Evolutionary conservation across 2,797 vertebrate genomes (phyloP).

Genomic region (Rhynchotus rufescens): DNA sequence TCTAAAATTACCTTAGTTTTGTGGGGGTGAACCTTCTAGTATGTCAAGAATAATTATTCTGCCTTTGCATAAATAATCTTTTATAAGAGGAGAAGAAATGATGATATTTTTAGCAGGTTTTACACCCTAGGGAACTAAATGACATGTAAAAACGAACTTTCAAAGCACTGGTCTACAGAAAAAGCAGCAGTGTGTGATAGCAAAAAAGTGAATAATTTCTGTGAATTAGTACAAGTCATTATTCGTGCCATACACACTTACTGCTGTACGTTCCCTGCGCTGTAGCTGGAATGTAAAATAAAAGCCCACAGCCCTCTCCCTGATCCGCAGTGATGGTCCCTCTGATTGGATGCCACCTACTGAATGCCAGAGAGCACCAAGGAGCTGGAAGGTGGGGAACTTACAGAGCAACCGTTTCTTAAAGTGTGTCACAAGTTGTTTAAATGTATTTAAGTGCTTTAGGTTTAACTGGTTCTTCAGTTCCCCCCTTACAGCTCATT

Average conservation of each 20-base stretch:
- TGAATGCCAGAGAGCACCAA: slow-evolving; percentile 79
- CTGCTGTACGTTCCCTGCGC: slow-evolving; percentile 71
- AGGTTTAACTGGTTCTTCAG: slow-evolving; percentile 75
- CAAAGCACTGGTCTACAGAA: slow-evolving; percentile 80
- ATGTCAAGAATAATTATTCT: slow-evolving; percentile 77
- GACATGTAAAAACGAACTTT: slow-evolving; percentile 80
- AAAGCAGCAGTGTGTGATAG: slow-evolving; percentile 75
- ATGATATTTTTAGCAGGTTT: slow-evolving; percentile 78
- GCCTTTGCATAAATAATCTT: slow-evolving; percentile 81
- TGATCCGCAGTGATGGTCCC: slow-evolving; percentile 72
- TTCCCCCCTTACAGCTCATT: slow-evolving; percentile 69
- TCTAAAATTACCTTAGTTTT: slow-evolving; percentile 64
- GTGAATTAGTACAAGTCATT: slow-evolving; percentile 80
- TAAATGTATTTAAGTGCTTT: slow-evolving; percentile 73
- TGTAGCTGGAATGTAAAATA: slow-evolving; percentile 72
- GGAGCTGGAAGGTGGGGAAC: slow-evolving; percentile 72
- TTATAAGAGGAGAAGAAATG: slow-evolving; percentile 75
- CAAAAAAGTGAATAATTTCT: slow-evolving; percentile 64
- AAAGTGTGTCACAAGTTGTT: slow-evolving; percentile 73
- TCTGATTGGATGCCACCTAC: slow-evolving; percentile 83
- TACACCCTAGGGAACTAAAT: slow-evolving; percentile 80
- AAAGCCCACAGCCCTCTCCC: slow-evolving; percentile 68
- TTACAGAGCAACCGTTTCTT: slow-evolving; percentile 77
- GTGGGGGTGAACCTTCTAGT: background rate
- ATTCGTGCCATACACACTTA: slow-evolving; percentile 68